A percentile compares a stretch with the other conserved stretches of the same genome.
phyloP scores from a whole-genome alignment of 2,888 invertebrate species.

The Gryllus longicercus region DNA sequence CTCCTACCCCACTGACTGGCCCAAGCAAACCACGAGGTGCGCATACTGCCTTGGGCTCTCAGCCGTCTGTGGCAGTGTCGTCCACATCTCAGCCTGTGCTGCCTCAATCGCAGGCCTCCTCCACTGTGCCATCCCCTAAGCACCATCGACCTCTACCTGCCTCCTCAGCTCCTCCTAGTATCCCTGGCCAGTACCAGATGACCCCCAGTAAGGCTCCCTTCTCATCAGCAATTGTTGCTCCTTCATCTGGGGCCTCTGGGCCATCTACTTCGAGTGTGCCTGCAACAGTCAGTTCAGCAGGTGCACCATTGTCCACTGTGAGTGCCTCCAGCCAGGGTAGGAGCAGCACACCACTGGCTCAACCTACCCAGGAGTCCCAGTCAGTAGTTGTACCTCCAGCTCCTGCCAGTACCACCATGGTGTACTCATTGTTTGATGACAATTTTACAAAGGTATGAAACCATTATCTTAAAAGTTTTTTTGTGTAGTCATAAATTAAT shows the following conservation, averaged over 20 bases:
- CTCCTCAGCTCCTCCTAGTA: slow-evolving; percentile 44
- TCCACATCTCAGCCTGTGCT: slow-evolving; percentile 23
- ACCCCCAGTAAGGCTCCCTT: slow-evolving; percentile 36
- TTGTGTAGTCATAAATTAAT: too few species aligned
- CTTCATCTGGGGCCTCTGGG: slow-evolving; percentile 11
- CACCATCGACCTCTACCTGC: slow-evolving; percentile 47
- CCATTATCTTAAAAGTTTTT: too few species aligned
- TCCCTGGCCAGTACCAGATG: slow-evolving; percentile 39
- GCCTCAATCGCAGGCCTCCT: slow-evolving; percentile 11
- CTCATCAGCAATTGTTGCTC: slow-evolving; percentile 25
- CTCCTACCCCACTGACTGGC: slow-evolving; percentile 23
- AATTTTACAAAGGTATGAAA: slow-evolving; percentile 56
- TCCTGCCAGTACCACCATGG: slow-evolving; percentile 54
- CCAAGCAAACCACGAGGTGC: slow-evolving; percentile 21
- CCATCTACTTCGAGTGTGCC: slow-evolving; percentile 23
- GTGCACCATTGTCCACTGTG: neutral
- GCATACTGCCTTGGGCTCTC: slow-evolving; percentile 33
- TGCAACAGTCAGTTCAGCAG: slow-evolving; percentile 39
- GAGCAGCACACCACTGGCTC: slow-evolving; percentile 39
- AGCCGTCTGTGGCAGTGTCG: slow-evolving; percentile 25
- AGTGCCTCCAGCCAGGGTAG: slow-evolving; percentile 42
- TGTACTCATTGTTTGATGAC: slow-evolving; percentile 87
- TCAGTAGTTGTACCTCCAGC: slow-evolving; percentile 24
- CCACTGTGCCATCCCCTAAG: slow-evolving; percentile 45
- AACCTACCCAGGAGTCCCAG: slow-evolving; percentile 33